Base-by-base conservation (phyloP, 2,797 vertebrate species). In the Chelidonichthys spinosus region DNA sequence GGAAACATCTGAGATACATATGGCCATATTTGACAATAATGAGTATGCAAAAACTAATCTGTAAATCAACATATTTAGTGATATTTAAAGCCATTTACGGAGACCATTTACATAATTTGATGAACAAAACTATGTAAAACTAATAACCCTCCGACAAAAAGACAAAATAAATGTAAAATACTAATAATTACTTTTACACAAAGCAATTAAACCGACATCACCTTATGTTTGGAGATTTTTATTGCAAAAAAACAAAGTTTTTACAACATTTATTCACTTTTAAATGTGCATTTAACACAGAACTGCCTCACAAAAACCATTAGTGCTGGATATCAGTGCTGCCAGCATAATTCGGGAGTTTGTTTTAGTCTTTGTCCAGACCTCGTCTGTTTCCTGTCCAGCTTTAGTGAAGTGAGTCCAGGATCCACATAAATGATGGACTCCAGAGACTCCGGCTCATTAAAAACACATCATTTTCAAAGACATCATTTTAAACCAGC, bases 211-310 rank as follows among this genome's bases (percentile, higher is more conserved):
- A 36, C 3, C n/a, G 13, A 7, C 33, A 39, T 39, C 7, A 36
- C 49, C 17, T 32, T 25, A 39, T 32, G 44, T 43, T 44, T 66
- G 40, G 44, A 13, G 7, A 37, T 37, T 68, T 54, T 64, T 42
- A 53, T 46, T 44, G 6, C 25, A 25, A 25, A 42, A 53, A 62
- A 54, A 72, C 39, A 8, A 18, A 11, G 59, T 55, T 70, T 68
- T 44, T 10, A 60, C 25, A 54, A 15, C 44, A 76, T 66, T 64
- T 53, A 64, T 79, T 43, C 59, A 43, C 40, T 63, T 75, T 79
- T 60, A 54, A 61, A 82, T 71, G 67, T 44, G 44, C 43, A 70
- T 68, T 69, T 14, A 80, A 63, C 56, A 60, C 32, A 64, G 17
- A 69, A 25, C n/a, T n/a, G n/a, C n/a, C 59, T 74, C 39, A 39